Base-by-base conservation (phyloP, 1,140 invertebrate genomes). In the Melipona quadrifasciata region DNA sequence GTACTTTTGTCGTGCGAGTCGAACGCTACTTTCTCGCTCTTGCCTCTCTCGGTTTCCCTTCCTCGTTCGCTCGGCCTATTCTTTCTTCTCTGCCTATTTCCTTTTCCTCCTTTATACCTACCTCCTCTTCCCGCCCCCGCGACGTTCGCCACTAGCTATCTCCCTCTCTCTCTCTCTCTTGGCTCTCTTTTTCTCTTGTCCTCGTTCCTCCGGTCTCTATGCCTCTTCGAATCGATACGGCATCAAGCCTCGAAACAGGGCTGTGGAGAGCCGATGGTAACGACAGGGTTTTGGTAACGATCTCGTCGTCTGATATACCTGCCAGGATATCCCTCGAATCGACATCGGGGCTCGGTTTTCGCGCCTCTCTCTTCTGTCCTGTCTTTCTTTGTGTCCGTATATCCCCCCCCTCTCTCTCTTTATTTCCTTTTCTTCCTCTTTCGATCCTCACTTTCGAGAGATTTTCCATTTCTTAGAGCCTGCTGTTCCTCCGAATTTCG, bases 271-370 rank as follows among this genome's bases (percentile, higher is more conserved):
- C 78, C 80, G 34, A 90, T 91, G 90, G 92, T 91, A n/a, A 92
- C 92, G 90, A 90, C 91, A 86, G 90, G 91, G 91, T 92, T 94
- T 93, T 88, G 92, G 90, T 93, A 93, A 94, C 93, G 92, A 94
- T 93, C 92, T 91, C 85, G 84, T 82, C 82, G 64, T 88, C 92
- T 90, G 93, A 94, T 93, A 93, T 93, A 93, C 91, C 92, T 82
- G 86, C 90, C 92, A 91, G 92, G 93, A 91, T 89, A 87, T 90
- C 87, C 88, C 27, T n/a, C 80, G 90, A 90, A 88, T 92, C 91
- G 76, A 86, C 82, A 78, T 31, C 39, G 39, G 11, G 24, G 11
- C 65, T 53, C 31, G 51, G 67, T 31, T 27, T 74, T 82, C 80
- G 78, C 47, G 64, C 77, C 58, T 73, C 47, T 55, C 24, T 0